These are phyloP conservation scores for Acanthacorydalis orientalis DNA, from an alignment of 2,888 invertebrate genomes.

Conservation along the genomic window DNA sequence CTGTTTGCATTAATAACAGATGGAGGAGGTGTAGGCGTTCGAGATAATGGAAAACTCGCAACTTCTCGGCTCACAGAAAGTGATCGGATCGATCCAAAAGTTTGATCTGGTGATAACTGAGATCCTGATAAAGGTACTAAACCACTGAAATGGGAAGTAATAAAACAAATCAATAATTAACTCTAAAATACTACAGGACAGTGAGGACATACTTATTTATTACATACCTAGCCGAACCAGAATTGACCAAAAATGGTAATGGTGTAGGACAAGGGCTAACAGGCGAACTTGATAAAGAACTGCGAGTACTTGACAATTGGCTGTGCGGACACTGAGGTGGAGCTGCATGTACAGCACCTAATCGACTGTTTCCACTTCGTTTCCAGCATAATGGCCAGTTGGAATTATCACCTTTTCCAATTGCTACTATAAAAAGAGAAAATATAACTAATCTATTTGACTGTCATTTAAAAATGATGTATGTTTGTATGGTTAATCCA, in stretches of 20 bases:
- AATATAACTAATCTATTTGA: no score
- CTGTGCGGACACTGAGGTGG: slow-evolving; percentile 59
- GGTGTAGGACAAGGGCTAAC: slow-evolving; percentile 59
- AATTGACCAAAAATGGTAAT: slow-evolving; percentile 55
- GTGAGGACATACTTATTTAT: not conserved
- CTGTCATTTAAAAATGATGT: no score
- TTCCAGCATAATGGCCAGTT: slow-evolving; percentile 23
- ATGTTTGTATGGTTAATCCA: no score
- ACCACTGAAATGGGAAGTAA: slow-evolving; percentile 32
- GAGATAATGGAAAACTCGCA: slow-evolving; percentile 58
- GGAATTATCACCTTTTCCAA: slow-evolving; percentile 21
- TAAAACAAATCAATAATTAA: not conserved
- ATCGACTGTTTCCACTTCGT: slow-evolving; percentile 18
- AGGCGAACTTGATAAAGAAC: slow-evolving; percentile 45
- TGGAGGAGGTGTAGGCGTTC: slow-evolving; percentile 56
- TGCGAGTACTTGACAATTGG: slow-evolving; percentile 46
- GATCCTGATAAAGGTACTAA: slow-evolving; percentile 48
- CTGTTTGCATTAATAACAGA: no score
- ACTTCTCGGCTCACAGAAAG: slow-evolving; percentile 55
- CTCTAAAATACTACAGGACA: not conserved
- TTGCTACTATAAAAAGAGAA: not conserved
- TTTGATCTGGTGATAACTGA: slow-evolving; percentile 54
- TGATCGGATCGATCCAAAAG: slow-evolving; percentile 57
- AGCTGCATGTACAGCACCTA: slow-evolving; percentile 27
- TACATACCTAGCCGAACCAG: slow-evolving; percentile 51